Percentiles rank a stretch among this genome's conserved stretches.
phyloP scores from a whole-genome alignment of 2,797 vertebrate species.

The Mormyrops boulengeri region DNA sequence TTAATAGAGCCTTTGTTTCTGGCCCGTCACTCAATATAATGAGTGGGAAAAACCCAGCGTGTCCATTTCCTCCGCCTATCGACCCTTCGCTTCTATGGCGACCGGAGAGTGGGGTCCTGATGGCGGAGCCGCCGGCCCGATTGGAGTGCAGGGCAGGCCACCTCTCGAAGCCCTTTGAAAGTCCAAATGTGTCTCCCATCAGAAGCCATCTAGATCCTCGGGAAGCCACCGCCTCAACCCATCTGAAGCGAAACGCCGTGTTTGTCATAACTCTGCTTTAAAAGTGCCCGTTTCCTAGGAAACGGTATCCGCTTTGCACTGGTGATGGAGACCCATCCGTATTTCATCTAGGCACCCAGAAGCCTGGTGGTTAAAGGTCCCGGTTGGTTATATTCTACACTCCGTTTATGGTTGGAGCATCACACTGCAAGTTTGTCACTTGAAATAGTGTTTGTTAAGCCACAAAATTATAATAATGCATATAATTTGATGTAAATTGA shows the following conservation, averaged over 20 bases:
- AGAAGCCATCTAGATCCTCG: neutral
- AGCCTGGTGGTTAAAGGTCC: neutral
- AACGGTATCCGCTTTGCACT: neutral
- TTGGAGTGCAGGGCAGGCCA: neutral
- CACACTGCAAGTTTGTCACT: neutral
- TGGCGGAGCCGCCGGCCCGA: neutral
- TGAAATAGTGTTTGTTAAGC: constrained; percentile 4
- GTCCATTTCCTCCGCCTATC: constrained; percentile 25
- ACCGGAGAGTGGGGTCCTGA: neutral
- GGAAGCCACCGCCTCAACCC: neutral
- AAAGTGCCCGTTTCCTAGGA: neutral
- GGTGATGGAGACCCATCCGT: neutral
- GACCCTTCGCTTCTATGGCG: neutral
- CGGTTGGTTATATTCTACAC: neutral
- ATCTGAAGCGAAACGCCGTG: neutral
- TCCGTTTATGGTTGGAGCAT: neutral
- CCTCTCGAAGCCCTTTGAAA: neutral
- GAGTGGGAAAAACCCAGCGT: constrained; percentile 41
- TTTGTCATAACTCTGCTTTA: neutral
- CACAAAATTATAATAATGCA: neutral
- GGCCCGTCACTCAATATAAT: constrained; percentile 57
- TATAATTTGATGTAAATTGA: neutral
- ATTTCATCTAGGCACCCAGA: neutral
- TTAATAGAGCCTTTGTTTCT: constrained; percentile 56
- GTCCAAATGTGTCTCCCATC: neutral